Evolutionary conservation across 2,888 invertebrate species (phyloP).

Genomic region (Tenthredo notha): DNA sequence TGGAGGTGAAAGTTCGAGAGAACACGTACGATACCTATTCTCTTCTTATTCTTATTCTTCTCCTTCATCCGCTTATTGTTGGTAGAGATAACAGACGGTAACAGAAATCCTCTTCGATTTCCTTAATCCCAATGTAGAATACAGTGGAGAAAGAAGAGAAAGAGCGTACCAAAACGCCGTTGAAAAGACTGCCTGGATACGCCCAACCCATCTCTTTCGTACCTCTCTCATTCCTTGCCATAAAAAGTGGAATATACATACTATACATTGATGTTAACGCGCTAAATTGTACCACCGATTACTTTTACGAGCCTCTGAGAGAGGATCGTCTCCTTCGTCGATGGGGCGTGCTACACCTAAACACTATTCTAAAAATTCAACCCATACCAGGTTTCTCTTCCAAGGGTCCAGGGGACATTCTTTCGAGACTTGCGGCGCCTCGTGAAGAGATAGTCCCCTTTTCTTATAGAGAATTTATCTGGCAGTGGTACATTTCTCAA

Average conservation of each 20-base stretch:
- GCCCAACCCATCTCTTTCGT: conserved; percentile 23
- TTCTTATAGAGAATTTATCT: conserved; percentile 26
- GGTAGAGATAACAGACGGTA: conserved; percentile 26
- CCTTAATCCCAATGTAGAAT: conserved; percentile 43
- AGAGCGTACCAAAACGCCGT: conserved; percentile 7
- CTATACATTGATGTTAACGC: conserved; percentile 34
- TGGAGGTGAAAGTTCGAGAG: conserved; percentile 1
- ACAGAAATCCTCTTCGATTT: conserved; percentile 50
- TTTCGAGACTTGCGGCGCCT: conserved; percentile 34
- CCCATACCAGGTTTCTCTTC: neutral
- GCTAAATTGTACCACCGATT: conserved; percentile 41
- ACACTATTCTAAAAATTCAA: neutral
- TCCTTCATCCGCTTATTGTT: conserved; percentile 12
- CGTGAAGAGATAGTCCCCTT: neutral
- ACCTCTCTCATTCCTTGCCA: conserved; percentile 12
- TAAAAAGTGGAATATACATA: conserved; percentile 39
- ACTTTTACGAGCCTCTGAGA: conserved; percentile 21
- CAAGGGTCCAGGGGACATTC: neutral
- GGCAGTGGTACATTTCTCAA: neutral
- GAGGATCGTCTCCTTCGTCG: conserved; percentile 1
- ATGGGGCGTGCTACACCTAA: conserved; percentile 13
- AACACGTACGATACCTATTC: conserved; percentile 21
- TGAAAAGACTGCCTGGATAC: conserved; percentile 15
- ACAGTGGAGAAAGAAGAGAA: neutral
- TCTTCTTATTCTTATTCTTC: neutral